Base-by-base conservation (phyloP, 1,140 invertebrate species). In the Zophobas morio region DNA sequence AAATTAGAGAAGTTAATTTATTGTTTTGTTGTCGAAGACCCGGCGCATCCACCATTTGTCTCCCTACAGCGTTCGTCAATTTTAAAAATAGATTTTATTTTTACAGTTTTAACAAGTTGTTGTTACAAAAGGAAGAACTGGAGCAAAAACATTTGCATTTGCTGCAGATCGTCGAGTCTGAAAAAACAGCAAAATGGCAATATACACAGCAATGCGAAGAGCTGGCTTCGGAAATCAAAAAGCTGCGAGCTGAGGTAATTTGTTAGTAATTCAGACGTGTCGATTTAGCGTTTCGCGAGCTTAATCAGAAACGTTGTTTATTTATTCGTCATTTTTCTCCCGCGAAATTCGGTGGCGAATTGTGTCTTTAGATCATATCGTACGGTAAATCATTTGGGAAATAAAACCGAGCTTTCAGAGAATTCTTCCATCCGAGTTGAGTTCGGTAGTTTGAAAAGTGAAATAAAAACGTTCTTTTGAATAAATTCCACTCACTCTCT, bases 161-260 rank as follows among this genome's bases (percentile, higher is more conserved):
- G 40, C 89, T 97, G 57, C 95, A 98, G 87, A 96, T 98, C 34
- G 93, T 98, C 8, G 96, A 98, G 86, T 96, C 94, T 78, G 96
- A 98, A 86, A 92, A 96, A 83, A 97, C 96, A 2, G 95, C 95
- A 0, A 96, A 97, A 84, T 97, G 95, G 94, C 95, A 97, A 85
- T 97, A 97, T 86, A 95, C 95, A 0, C 94, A 96, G 84, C 95
- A 98, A 85, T 97, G 95, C 78, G 96, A 98, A 82, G 96, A 98
- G 84, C 90, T 98, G 0, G 90, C 93, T 20, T 91, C 91, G 0
- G 96, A 98, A 88, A 95, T 97, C 71, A 96, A 96, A 85, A 96
- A 97, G 85, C 89, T 98, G 0, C 89, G 96, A 82, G 90, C 93
- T 1, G 96, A 98, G 92, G 96, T 98, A 87, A 20, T 20, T 20